Evolutionary conservation across 2,888 invertebrate species (phyloP).

Genomic region (Xestia sexstrigata): DNA sequence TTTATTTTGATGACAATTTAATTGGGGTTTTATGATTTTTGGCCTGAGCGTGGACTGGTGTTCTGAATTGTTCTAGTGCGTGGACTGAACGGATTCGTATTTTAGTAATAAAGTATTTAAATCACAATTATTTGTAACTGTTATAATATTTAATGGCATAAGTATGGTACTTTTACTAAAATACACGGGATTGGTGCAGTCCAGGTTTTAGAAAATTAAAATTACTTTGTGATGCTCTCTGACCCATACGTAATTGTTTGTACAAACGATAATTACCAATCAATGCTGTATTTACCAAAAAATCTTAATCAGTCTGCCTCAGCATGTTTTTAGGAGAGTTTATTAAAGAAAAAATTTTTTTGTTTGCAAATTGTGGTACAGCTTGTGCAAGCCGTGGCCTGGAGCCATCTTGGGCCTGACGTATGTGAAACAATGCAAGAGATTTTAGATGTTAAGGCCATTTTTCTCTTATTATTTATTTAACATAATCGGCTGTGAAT

Average conservation of each 20-base stretch:
- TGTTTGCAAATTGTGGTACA: conserved; percentile 29
- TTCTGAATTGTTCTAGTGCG: conserved; percentile 14
- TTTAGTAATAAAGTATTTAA: not conserved
- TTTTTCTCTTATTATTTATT: conserved; percentile 25
- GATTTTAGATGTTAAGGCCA: not conserved
- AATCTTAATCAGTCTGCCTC: conserved; percentile 30
- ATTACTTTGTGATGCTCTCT: conserved; percentile 10
- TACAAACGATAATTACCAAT: not conserved
- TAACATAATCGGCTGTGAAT: conserved; percentile 20
- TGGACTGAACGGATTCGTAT: conserved; percentile 1
- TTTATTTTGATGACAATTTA: conserved; percentile 51
- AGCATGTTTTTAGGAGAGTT: conserved; percentile 16
- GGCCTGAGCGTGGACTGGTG: conserved; percentile 33
- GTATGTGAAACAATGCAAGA: not conserved
- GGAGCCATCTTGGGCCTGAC: not conserved
- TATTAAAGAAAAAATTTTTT: conserved; percentile 21
- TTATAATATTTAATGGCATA: not conserved
- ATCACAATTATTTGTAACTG: not conserved
- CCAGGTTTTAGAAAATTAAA: not conserved
- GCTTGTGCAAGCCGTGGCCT: conserved; percentile 21
- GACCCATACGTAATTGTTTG: conserved; percentile 1
- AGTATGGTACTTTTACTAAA: not conserved
- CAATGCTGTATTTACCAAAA: not conserved
- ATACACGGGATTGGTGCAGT: not conserved
- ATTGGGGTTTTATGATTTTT: conserved; percentile 26